Conservation (phyloP, 1,140 invertebrate species). For the Prorops nasuta region DNA sequence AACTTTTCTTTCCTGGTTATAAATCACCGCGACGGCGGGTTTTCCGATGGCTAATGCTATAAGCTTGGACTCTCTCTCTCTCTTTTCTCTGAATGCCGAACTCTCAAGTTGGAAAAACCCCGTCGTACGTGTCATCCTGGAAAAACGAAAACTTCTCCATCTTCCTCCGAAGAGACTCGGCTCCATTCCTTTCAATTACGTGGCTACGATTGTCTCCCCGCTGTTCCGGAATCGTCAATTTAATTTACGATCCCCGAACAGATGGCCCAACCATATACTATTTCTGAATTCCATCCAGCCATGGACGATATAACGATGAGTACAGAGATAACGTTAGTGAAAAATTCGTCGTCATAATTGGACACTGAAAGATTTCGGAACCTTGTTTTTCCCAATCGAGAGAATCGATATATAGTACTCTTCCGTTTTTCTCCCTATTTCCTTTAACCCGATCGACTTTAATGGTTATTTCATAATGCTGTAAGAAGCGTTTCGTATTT, state of each 20-base stretch:
- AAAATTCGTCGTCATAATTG: too few relatives aligned
- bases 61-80: constrained; percentile 2
- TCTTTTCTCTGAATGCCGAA: neutral
- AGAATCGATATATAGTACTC: too few relatives aligned
- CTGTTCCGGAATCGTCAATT: neutral
- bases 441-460: too few relatives aligned
- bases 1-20: constrained; percentile 13
- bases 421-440: too few relatives aligned
- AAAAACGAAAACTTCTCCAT: neutral
- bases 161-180: neutral
- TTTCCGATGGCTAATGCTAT: constrained; percentile 3
- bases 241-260: neutral
- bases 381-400: too few relatives aligned
- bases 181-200: constrained; percentile 10
- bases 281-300: too few relatives aligned
- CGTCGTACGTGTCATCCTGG: neutral
- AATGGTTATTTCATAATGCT: too few relatives aligned
- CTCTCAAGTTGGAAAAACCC: neutral
- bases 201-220: constrained; percentile 12
- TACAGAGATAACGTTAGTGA: too few relatives aligned
- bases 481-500: too few relatives aligned
- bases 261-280: too few relatives aligned
- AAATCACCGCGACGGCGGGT: constrained; percentile 21
- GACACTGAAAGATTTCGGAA: too few relatives aligned
- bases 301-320: too few relatives aligned